Evolutionary conservation across 2,113 vertebrate species (phyloP), one percentile per base, ranked within the genome.

Genomic region (Prunella himalayana): DNA sequence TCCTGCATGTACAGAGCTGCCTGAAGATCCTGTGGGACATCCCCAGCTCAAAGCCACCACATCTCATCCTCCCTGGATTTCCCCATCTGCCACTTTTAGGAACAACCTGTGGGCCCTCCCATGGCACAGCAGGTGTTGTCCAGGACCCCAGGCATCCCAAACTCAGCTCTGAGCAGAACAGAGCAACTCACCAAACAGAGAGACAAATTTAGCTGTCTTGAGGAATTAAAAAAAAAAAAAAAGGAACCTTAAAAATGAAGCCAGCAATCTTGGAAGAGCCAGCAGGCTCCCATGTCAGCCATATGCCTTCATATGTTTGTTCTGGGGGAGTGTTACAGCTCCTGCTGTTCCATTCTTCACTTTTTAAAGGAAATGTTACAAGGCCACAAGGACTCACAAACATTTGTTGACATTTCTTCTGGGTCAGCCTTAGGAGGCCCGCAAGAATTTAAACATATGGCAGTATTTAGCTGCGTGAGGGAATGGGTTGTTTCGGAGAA

Each of bases 351-450:
- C 78, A 88, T 91, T 90, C 90, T 88, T 91, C 91, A 81, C 84
- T 79, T 95, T 83, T 91, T 90, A 95, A 86, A 92, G 77, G 78
- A 93, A 92, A 96, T 90, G 96, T 90, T 97, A 85, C 82, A 83
- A 84, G 93, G 96, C 95, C 94, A 95, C 77, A 59, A 95, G 92
- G 94, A 95, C 92, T 96, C 86, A 94, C 92, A 95, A 97, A 94
- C 95, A 90, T 97, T 97, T 97, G 94, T 93, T 97, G 95, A 96
- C 95, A 97, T 97, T 95, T 95, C 95, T 97, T 93, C 86, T 88
- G 82, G 95, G 97, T 97, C 95, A 95, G 90, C 92, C 88, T 96
- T 94, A 95, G 92, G 96, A 93, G 88, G 77, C 88, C 79, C 90
- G 86, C 64, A 94, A 96, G 90, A 92, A 92, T 95, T 94, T 78